Conservation (phyloP, 2,113 vertebrate species). For the Sprattus sprattus region DNA sequence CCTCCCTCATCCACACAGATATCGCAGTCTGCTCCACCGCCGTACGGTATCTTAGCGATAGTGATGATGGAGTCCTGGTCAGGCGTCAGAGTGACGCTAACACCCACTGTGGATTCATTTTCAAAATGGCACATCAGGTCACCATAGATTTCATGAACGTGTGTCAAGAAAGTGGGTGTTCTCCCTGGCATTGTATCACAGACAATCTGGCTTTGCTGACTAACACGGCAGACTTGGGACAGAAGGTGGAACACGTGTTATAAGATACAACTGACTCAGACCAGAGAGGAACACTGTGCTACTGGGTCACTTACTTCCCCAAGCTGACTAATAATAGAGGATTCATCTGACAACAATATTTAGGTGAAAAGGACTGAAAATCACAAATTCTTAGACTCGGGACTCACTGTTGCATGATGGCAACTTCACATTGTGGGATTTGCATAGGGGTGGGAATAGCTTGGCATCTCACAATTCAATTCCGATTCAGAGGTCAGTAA, state of each 20-base stretch:
- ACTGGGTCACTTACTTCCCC: too few species aligned
- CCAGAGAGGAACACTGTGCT: neutral
- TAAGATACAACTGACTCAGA: neutral
- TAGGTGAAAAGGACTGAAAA: neutral
- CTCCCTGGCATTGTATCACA: neutral
- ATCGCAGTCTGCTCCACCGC: conserved; percentile 33
- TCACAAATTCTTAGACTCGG: neutral
- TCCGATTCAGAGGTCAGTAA: too few species aligned
- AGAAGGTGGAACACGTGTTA: neutral
- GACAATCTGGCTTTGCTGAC: neutral
- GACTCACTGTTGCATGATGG: neutral
- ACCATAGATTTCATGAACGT: neutral
- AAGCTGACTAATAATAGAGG: too few species aligned
- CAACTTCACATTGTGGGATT: neutral
- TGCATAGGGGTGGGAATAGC: too few species aligned
- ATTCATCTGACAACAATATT: neutral
- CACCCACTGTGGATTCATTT: conserved; percentile 56
- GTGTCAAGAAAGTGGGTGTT: neutral
- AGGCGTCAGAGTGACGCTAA: conserved; percentile 51
- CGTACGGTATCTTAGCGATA: conserved; percentile 56
- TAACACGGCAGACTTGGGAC: neutral
- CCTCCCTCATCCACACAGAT: conserved; percentile 55
- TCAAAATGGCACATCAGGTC: neutral
- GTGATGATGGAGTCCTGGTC: conserved; percentile 53
- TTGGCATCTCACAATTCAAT: too few species aligned